A percentile compares a stretch with the other conserved stretches of the same genome.
Evolutionary conservation across 1,140 invertebrate species (phyloP).

Genomic region (Drosophila pseudoananassae): DNA sequence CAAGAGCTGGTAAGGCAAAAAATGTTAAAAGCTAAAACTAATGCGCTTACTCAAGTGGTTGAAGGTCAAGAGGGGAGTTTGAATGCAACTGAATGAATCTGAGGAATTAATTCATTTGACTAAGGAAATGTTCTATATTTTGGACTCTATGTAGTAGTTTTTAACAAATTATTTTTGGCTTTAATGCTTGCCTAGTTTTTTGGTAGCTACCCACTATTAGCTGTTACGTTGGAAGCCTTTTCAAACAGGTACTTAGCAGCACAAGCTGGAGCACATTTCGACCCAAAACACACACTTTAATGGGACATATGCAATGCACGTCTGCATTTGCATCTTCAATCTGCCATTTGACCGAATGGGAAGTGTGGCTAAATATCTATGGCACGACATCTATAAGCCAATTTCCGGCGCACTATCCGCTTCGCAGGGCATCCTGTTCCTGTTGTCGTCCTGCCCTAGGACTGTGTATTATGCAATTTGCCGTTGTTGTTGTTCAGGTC

Average conservation of each 20-base stretch:
- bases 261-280: background rate
- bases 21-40: conserved; percentile 55
- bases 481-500: conserved; percentile 30
- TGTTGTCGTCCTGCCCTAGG: background rate
- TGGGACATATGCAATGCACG: conserved; percentile 69
- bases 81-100: background rate
- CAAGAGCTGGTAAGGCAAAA: conserved; percentile 56
- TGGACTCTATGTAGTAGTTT: too few relatives aligned
- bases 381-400: conserved; percentile 67
- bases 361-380: conserved; percentile 60
- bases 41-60: conserved; percentile 39
- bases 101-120: background rate
- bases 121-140: background rate
- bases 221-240: conserved; percentile 64
- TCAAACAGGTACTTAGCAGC: conserved; percentile 36
- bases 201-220: background rate
- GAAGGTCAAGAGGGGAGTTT: conserved; percentile 7
- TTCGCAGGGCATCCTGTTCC: conserved; percentile 44
- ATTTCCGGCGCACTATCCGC: conserved; percentile 58
- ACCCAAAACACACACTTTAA: conserved; percentile 41
- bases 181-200: background rate
- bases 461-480: conserved; percentile 18
- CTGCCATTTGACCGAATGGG: conserved; percentile 55
- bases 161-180: background rate
- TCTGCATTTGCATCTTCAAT: conserved; percentile 68